phyloP scores from a whole-genome alignment of 2,113 vertebrate species.

The Pavo muticus region DNA sequence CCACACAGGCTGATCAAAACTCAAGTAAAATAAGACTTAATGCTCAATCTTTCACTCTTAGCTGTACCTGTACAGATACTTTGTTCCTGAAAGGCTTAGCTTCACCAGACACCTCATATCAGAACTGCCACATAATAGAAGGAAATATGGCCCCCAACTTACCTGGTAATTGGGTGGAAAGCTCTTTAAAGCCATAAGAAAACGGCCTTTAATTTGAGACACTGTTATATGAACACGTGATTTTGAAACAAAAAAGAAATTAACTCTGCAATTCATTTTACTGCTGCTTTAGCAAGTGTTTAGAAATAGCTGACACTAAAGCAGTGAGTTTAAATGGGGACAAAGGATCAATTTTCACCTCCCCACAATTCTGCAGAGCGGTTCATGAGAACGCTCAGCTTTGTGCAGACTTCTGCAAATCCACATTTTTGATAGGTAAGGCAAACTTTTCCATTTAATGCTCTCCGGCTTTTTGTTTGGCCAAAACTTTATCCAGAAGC shows the following conservation, averaged over 20 bases:
- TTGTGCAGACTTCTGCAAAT: neutral
- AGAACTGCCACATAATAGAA: neutral
- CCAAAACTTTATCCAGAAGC: neutral
- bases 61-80: neutral
- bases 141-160: neutral
- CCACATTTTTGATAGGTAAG: neutral
- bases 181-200: neutral
- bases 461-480: neutral
- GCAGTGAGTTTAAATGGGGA: constrained; percentile 4
- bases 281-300: neutral
- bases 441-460: neutral
- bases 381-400: neutral
- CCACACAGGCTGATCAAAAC: neutral
- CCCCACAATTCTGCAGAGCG: neutral
- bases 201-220: neutral
- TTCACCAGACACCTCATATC: neutral
- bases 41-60: neutral
- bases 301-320: constrained; percentile 12
- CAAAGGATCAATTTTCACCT: neutral
- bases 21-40: neutral
- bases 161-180: neutral
- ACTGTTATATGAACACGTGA: neutral
- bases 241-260: neutral
- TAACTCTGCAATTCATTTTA: neutral
- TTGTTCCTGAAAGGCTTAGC: neutral